phyloP scores from a whole-genome alignment of 2,888 invertebrate species.

The Nephrotoma appendiculata region DNA sequence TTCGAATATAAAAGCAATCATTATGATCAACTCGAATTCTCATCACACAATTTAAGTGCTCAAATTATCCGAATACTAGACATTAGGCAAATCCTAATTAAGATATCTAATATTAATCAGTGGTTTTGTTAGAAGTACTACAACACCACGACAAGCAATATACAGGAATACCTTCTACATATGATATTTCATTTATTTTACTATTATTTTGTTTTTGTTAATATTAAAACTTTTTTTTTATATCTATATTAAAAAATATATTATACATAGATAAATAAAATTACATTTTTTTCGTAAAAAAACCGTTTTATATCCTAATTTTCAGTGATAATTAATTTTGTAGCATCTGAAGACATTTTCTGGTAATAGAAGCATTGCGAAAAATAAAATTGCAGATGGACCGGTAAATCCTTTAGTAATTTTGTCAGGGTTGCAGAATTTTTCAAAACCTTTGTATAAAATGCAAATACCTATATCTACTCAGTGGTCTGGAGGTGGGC shows the following conservation, averaged over 20 bases:
- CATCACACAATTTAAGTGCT: background rate
- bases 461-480: too few species aligned
- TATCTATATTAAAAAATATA: background rate
- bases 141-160: background rate
- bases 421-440: too few species aligned
- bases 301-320: background rate
- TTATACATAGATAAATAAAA: background rate
- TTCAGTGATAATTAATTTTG: too few species aligned
- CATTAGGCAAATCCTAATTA: background rate
- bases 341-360: fast-evolving
- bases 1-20: constrained; percentile 13
- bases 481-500: too few species aligned
- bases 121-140: background rate
- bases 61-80: background rate
- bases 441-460: too few species aligned
- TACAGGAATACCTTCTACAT: background rate
- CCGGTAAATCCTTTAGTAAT: too few species aligned
- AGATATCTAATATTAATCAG: background rate
- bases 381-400: too few species aligned
- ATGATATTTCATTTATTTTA: background rate
- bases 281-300: background rate
- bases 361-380: too few species aligned
- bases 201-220: background rate
- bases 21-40: background rate
- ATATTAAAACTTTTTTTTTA: background rate